These are phyloP conservation scores for Rhopalosiphum nymphaeae DNA, from an alignment of 2,888 invertebrate species.

Conservation along the genomic window DNA sequence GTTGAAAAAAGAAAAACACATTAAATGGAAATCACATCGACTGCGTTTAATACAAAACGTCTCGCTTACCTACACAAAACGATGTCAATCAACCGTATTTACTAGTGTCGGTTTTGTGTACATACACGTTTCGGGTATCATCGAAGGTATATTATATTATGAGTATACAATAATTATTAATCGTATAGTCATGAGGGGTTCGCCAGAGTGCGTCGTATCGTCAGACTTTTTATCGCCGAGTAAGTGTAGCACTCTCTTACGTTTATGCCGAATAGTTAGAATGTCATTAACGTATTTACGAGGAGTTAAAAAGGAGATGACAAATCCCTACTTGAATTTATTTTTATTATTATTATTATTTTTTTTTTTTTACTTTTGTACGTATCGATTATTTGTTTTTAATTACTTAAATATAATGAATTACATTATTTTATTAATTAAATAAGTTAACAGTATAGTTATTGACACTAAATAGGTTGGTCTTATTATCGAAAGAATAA, in stretches of 20 bases:
- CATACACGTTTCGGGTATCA: not conserved
- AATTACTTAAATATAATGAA: too few relatives aligned
- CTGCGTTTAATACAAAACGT: not conserved
- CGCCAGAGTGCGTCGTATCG: not conserved
- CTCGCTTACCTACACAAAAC: not conserved
- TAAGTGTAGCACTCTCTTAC: not conserved
- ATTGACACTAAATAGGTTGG: not conserved
- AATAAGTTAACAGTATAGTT: too few relatives aligned
- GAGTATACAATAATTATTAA: not conserved
- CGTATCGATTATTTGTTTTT: not conserved
- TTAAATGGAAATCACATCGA: not conserved
- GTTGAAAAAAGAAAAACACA: not conserved
- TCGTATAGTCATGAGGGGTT: not conserved
- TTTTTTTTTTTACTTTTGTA: not conserved
- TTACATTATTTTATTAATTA: not conserved
- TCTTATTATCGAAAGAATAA: not conserved
- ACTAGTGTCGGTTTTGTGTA: not conserved
- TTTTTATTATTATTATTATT: not conserved
- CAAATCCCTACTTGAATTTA: not conserved
- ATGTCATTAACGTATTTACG: not conserved
- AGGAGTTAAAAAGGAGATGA: not conserved
- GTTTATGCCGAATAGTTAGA: not conserved
- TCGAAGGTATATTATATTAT: not conserved
- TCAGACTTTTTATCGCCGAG: not conserved
- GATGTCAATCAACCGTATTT: not conserved